Base-by-base conservation (phyloP, 1,140 invertebrate genomes). In the Hylaeus anthracinus region DNA sequence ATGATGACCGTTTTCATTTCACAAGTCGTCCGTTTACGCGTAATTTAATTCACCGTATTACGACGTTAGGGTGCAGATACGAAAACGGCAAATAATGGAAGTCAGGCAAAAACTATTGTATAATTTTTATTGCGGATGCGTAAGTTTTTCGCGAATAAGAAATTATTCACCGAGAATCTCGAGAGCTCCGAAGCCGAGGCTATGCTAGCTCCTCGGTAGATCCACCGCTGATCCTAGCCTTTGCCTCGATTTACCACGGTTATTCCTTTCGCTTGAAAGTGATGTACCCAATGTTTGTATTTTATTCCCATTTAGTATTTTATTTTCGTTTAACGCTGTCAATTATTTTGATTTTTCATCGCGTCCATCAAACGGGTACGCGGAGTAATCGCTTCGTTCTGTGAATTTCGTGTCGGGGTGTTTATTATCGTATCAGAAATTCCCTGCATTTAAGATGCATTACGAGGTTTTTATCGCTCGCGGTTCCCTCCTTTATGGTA, bases 401-500 rank as follows among this genome's bases (percentile, higher is more conserved):
- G 12, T 45, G 56, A 70, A 71, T 72, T 56, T 72, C 60, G 8
- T 3, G 58, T 48, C 41, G 51, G 26, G n/a, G 5, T 39, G 41
- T 79, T 79, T 79, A 58, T 73, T 26, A 65, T 12, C 58, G 58
- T 72, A 56, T 73, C 70, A 48, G 6, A 73, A 65, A 79, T 73
- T 65, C 41, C 43, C 5, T 51, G 15, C 51, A 3, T 70, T 56
- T 56, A 51, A 65, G 26, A 73, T 48, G 69, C 77, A 58, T 73
- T 56, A 65, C 77, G 51, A 73, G 41, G 14, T 79, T 79, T 79
- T 72, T 75, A 80, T 85, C 60, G 60, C 72, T 58, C 55, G 69
- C 55, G n/a, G 69, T 58, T 63, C 69, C 55, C 41, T 76, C 58
- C 70, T 85, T 80, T 77, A 85, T 73, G 78, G 51, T 5, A 55